Evolutionary conservation across 2,888 invertebrate species (phyloP).

Genomic region (Parelbella ahira): DNA sequence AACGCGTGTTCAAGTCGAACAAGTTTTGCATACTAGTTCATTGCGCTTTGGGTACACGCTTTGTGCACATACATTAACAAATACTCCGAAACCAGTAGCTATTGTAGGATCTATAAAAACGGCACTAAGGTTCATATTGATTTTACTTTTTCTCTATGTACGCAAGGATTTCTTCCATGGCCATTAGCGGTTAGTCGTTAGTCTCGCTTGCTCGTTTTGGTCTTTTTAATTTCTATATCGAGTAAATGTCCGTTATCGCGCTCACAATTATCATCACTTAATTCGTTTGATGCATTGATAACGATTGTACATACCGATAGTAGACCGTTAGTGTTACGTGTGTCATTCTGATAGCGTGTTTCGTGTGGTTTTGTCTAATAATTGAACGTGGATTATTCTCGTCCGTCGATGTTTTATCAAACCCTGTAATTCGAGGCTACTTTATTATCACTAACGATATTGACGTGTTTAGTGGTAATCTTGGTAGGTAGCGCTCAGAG

Average conservation of each 20-base stretch:
- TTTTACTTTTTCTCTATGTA: too few relatives aligned
- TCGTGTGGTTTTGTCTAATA: too few relatives aligned
- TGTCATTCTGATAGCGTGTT: neutral
- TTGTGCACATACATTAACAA: slow-evolving; percentile 9
- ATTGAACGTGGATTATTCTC: too few relatives aligned
- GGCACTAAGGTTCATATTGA: neutral
- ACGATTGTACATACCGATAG: too few relatives aligned
- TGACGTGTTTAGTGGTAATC: too few relatives aligned
- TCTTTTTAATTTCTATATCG: slow-evolving; percentile 6
- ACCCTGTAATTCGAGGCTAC: too few relatives aligned
- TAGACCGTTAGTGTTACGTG: too few relatives aligned
- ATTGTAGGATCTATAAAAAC: neutral
- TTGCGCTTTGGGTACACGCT: slow-evolving; percentile 14
- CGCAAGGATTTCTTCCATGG: neutral
- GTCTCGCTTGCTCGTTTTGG: neutral
- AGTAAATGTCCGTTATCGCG: slow-evolving; percentile 3
- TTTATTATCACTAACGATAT: too few relatives aligned
- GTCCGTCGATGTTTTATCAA: too few relatives aligned
- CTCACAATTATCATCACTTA: slow-evolving; percentile 4
- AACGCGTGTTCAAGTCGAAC: slow-evolving; percentile 22
- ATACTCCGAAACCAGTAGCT: neutral
- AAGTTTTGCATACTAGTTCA: slow-evolving; percentile 20
- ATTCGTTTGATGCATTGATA: neutral
- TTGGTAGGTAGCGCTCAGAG: too few relatives aligned
- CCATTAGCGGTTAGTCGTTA: neutral